Base-by-base conservation (phyloP, 2,797 vertebrate genomes). In the Pelobates cultripes region DNA sequence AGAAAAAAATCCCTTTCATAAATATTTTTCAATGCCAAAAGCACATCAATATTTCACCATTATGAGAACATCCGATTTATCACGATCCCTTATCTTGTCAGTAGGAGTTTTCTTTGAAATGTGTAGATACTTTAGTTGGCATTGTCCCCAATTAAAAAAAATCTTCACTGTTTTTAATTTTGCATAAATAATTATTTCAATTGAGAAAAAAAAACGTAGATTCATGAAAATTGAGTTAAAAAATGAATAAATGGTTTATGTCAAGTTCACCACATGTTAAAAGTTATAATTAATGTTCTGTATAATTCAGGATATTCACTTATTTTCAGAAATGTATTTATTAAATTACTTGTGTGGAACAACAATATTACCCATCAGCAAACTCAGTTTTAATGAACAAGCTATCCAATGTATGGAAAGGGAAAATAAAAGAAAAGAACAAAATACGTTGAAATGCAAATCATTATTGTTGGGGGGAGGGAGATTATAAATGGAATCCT, bases 1-100 rank as follows among this genome's bases (percentile, higher is more conserved):
- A 57, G 51, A 7, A 67, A 73, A 82, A 57, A 77, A 77, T 73
- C 47, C 60, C 74, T 80, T 82, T 82, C 69, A 77, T 77, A 67
- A 14, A 7, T 53, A 42, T 43, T 55, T 77, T 72, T 76, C 64
- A 47, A n/a, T 69, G 60, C 51, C 43, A 78, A 40, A 3, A 12
- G 28, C 9, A 63, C 60, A 68, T 77, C 70, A 28, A 69, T 64
- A 43, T 53, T 51, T 81, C 73, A 64, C 3, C 44, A 76, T 70
- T 10, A 60, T 74, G 45, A 60, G 14, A 2, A 41, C 42, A 69
- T 45, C 17, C 43, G 13, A 73, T 74, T 68, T 68, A 74, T 44
- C 10, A 3, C 7, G 41, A 69, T 42, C 15, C 12, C 51, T 13
- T 63, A 10, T 3, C 15, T 51, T 44, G 40, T 10, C 53, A 57